Evolutionary conservation across 2,888 invertebrate species (phyloP), one percentile per base, ranked within the genome.

Genomic region (Drosophila bunnanda): DNA sequence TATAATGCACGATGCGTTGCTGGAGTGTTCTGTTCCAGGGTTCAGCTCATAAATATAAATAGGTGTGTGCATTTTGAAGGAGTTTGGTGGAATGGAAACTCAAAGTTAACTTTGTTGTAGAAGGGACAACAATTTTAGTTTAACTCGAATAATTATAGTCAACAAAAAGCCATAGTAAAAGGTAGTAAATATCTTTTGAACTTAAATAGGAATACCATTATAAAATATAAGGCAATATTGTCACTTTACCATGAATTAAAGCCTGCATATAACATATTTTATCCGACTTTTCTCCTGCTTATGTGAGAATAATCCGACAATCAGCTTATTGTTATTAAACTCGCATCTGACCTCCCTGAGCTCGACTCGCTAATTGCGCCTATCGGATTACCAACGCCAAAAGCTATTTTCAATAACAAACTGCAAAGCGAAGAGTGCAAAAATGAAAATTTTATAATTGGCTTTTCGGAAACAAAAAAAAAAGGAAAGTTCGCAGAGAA

Each of bases 381-480:
- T 85, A 89, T 85, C 88, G 70, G 80, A 88, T 85, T 85, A 78
- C 89, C 62, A 64, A 69, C 64, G 85, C 82, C 77, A 70, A 84
- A 71, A 75, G 88, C 76, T 56, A 69, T 79, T 81, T 81, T 64
- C 72, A 80, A 75, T 78, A 65, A 41, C 62, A 75, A 60, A 68
- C 38, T 57, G 44, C 39, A 28, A 25, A 57, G 48, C 39, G 62
- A 67, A 58, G 76, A 84, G 73, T 75, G 80, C 76, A 85, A 87
- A 87, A 87, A 87, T 83, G 61, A 65, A 79, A 76, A 77, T 78
- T 85, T 85, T 88, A 60, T 85, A 89, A 85, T 85, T 85, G 85
- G 88, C 79, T 85, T 85, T 84, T 76, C 38, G 79, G 65, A 71
- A 58, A 61, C 59, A 34, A 44, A 53, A 20, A 58, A 58, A 58